Percentiles rank a stretch among this genome's conserved stretches.
Conservation (phyloP, 2,797 vertebrate genomes). For the Pipistrellus nathusii region DNA sequence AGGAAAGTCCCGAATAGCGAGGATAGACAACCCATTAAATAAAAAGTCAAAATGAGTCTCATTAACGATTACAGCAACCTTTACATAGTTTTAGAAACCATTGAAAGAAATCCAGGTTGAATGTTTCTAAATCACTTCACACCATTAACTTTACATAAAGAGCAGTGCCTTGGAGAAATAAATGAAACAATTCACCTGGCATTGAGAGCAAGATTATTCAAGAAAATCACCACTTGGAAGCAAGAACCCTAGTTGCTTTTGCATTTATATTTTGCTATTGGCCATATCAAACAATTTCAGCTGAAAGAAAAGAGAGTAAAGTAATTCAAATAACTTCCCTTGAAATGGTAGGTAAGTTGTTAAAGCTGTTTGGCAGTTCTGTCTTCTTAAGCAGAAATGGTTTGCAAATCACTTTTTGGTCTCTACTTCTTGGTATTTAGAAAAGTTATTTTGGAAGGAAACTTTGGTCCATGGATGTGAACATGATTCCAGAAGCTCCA, state of each 20-base stretch:
- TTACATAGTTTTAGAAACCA: slow-evolving; percentile 59
- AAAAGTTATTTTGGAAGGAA: slow-evolving; percentile 19
- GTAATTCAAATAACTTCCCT: slow-evolving; percentile 6
- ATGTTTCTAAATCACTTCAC: slow-evolving; percentile 42
- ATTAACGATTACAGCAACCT: background rate
- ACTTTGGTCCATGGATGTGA: background rate
- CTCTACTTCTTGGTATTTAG: background rate
- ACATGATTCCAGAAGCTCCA: background rate
- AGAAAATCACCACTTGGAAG: slow-evolving; percentile 12
- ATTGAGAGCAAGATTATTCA: background rate
- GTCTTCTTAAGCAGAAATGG: background rate
- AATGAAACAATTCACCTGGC: slow-evolving; percentile 13
- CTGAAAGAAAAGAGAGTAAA: background rate
- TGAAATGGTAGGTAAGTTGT: background rate
- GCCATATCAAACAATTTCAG: slow-evolving; percentile 1
- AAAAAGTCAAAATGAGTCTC: slow-evolving; percentile 62
- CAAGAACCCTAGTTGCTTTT: background rate
- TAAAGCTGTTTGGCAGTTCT: background rate
- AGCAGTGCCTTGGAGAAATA: background rate
- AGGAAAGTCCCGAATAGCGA: slow-evolving; percentile 33
- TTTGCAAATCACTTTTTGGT: slow-evolving; percentile 37
- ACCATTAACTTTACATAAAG: slow-evolving; percentile 62
- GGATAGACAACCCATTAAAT: slow-evolving; percentile 30
- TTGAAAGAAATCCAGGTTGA: slow-evolving; percentile 54
- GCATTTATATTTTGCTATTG: slow-evolving; percentile 9